Evolutionary conservation across 1,140 invertebrate species (phyloP), one percentile per base, ranked within the genome.

Genomic region (Nasonia giraulti): DNA sequence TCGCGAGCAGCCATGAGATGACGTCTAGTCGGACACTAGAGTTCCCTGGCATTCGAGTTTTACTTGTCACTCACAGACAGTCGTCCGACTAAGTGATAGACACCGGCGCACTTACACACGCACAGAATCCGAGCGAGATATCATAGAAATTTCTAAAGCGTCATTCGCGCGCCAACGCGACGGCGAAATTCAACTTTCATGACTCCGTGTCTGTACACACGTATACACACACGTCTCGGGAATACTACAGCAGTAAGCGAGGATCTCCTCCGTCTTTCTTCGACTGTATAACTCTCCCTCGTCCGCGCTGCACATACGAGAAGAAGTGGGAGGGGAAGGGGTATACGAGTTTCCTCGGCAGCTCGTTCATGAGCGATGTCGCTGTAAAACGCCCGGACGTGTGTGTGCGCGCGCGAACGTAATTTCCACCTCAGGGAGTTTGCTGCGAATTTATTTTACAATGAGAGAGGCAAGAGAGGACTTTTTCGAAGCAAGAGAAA

Each of bases 121-220:
- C 12, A 37, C 33, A 44, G 50, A 62, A 74, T 80, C 81, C 73
- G 81, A 85, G 87, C 80, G 87, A 89, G 86, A 87, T 87, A 88
- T 89, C 87, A 90, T 89, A 89, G 87, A 87, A 91, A 91, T 91
- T 91, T 91, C 89, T 88, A 87, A 90, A 90, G 84, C 90, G 89
- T 90, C 88, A 88, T 89, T 90, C 87, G 88, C 87, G 86, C 86
- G 87, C 89, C 87, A 88, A 44, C 74, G 31, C 20, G 40, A 27
- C 33, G 33, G 44, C 40, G 40, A 83, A 83, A 83, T 83, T 83
- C 50, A 83, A 83, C 37, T 83, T 79, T 78, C 66, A 78, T 73
- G 31, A 62, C 73, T 69, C 66, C 37, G 31, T 82, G 86, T 82
- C 75, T 87, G n/a, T 69, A 73, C 2, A 23, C 7, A 7, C 2